phyloP scores from a whole-genome alignment of 1,140 invertebrate species.

The Cherax quadricarinatus region DNA sequence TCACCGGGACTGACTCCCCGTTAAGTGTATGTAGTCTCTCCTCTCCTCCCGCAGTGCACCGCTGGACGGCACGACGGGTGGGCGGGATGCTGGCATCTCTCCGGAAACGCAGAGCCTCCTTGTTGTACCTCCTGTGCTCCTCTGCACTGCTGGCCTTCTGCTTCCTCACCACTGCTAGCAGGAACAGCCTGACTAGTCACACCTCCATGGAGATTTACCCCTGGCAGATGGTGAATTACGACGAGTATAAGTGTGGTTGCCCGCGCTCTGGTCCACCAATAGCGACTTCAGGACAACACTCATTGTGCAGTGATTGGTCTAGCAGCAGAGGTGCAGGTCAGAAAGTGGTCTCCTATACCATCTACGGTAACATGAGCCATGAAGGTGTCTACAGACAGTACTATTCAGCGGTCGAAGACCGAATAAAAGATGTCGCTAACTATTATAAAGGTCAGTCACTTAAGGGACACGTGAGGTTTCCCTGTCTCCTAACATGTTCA shows the following conservation, averaged over 20 bases:
- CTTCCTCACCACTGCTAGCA: conserved; percentile 9
- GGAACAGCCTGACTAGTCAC: neutral
- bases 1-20: too few relatives aligned
- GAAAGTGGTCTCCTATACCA: conserved; percentile 57
- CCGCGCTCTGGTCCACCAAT: conserved; percentile 45
- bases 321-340: conserved; percentile 54
- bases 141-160: neutral
- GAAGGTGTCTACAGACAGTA: conserved; percentile 44
- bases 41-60: neutral
- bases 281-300: neutral
- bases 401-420: conserved; percentile 53
- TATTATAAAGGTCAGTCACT: conserved; percentile 52
- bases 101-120: neutral
- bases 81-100: conserved; percentile 12
- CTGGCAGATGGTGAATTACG: conserved; percentile 50
- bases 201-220: neutral
- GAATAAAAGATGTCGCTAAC: conserved; percentile 57
- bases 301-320: conserved; percentile 59
- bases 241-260: conserved; percentile 52
- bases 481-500: too few relatives aligned
- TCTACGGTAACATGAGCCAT: conserved; percentile 51
- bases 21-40: too few relatives aligned
- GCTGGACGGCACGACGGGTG: neutral
- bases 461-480: neutral
- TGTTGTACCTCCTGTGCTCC: conserved; percentile 29